A percentile compares a stretch with the other conserved stretches of the same genome.
These are phyloP conservation scores for Sinodicranocentrus sp. DNA, from an alignment of 2,888 invertebrate genomes.

Conservation along the genomic window DNA sequence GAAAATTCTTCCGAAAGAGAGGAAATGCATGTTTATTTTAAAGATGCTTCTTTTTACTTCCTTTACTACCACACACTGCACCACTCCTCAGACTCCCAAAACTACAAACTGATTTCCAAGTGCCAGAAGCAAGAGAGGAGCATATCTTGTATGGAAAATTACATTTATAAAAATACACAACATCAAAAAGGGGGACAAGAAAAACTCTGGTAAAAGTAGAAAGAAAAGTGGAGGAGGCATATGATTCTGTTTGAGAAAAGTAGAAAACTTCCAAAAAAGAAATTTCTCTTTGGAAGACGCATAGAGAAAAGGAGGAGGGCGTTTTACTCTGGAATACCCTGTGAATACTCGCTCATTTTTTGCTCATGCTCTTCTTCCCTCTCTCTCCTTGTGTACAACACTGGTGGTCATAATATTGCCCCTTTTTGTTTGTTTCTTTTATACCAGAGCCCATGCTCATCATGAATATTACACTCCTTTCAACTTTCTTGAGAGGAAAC, in stretches of 20 bases:
- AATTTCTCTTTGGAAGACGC: slow-evolving; percentile 20
- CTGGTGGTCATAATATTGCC: too few species aligned
- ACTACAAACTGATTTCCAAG: slow-evolving; percentile 4
- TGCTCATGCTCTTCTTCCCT: too few species aligned
- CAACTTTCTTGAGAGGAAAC: slow-evolving; percentile 20
- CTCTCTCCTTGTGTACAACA: too few species aligned
- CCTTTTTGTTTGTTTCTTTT: neutral
- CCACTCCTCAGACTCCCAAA: neutral
- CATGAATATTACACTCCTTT: slow-evolving; percentile 14
- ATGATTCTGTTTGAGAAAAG: slow-evolving; percentile 5
- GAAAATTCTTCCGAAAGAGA: slow-evolving; percentile 71
- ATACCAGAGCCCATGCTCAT: neutral
- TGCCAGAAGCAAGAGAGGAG: neutral
- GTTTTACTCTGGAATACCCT: neutral
- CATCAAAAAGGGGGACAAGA: slow-evolving; percentile 1
- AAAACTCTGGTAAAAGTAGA: neutral
- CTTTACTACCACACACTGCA: slow-evolving; percentile 4
- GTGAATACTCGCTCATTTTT: neutral
- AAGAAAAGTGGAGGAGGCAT: neutral
- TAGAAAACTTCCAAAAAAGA: slow-evolving; percentile 35
- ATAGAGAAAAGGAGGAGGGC: neutral
- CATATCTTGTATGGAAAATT: neutral
- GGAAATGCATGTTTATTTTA: slow-evolving; percentile 67
- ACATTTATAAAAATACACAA: neutral
- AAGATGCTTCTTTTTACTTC: slow-evolving; percentile 60